Conservation (phyloP, 2,113 vertebrate species). For the Mellivora capensis region DNA sequence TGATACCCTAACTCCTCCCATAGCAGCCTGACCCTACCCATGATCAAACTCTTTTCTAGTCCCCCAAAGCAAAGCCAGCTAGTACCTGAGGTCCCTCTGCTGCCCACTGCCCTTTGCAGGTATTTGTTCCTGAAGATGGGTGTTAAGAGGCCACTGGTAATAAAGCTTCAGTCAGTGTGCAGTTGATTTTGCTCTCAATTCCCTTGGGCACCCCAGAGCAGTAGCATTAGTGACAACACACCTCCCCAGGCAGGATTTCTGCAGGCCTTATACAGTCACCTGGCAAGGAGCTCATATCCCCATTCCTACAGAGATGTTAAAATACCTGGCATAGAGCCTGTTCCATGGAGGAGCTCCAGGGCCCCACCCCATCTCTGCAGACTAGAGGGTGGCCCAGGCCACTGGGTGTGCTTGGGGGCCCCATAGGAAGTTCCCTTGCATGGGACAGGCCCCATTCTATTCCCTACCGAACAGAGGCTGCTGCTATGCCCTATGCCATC, state of each 20-base stretch:
- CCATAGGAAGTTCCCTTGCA: background rate
- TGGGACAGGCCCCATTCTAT: background rate
- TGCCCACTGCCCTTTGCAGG: background rate
- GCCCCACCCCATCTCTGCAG: background rate
- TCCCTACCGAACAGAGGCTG: background rate
- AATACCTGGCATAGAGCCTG: background rate
- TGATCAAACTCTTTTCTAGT: background rate
- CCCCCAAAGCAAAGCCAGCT: background rate
- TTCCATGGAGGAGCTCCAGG: background rate
- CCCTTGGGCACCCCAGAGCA: fast-evolving
- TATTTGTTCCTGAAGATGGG: background rate
- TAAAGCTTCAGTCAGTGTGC: background rate
- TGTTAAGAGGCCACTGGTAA: background rate
- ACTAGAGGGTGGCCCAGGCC: background rate
- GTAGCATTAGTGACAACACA: background rate
- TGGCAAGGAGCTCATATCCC: background rate
- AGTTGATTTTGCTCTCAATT: background rate
- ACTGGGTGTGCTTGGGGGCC: background rate
- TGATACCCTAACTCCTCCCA: fast-evolving
- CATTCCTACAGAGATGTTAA: background rate
- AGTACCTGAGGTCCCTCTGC: background rate
- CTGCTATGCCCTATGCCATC: background rate
- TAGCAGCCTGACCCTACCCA: background rate
- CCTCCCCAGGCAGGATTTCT: background rate
- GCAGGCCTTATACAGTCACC: background rate